Evolutionary conservation across 2,888 invertebrate genomes (phyloP).

Genomic region (Auanema sp.): DNA sequence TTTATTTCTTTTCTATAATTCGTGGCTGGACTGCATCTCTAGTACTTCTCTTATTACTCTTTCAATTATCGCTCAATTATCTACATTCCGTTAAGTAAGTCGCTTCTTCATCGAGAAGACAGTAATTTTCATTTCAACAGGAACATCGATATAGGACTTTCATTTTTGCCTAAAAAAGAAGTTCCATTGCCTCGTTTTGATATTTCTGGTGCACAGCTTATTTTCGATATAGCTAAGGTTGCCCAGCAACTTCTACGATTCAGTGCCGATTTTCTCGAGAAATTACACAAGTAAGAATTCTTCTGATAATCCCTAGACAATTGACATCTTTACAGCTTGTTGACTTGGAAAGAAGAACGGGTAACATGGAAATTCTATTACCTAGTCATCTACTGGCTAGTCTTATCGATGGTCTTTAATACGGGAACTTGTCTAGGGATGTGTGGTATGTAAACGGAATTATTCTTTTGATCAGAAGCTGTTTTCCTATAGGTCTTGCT

Average conservation of each 20-base stretch:
- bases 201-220: constrained; percentile 63
- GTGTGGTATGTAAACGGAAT: constrained; percentile 39
- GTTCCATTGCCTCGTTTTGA: constrained; percentile 47
- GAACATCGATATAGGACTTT: constrained; percentile 53
- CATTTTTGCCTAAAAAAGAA: constrained; percentile 51
- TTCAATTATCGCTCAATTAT: constrained; percentile 66
- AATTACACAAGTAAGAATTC: constrained; percentile 65
- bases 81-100: constrained; percentile 48
- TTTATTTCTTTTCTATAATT: constrained; percentile 66
- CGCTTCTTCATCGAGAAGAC: neutral
- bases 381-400: constrained; percentile 60
- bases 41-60: constrained; percentile 63
- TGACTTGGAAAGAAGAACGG: constrained; percentile 65
- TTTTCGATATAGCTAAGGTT: constrained; percentile 67
- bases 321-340: constrained; percentile 59
- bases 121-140: constrained; percentile 45
- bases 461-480: neutral
- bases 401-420: constrained; percentile 61
- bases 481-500: constrained; percentile 32
- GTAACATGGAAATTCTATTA: constrained; percentile 63
- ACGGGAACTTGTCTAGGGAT: constrained; percentile 61
- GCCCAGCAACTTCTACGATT: constrained; percentile 64
- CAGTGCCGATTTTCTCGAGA: constrained; percentile 64
- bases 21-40: constrained; percentile 65
- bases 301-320: neutral